phyloP scores from a whole-genome alignment of 2,797 vertebrate genomes.

The Brachyalestes nurse region DNA sequence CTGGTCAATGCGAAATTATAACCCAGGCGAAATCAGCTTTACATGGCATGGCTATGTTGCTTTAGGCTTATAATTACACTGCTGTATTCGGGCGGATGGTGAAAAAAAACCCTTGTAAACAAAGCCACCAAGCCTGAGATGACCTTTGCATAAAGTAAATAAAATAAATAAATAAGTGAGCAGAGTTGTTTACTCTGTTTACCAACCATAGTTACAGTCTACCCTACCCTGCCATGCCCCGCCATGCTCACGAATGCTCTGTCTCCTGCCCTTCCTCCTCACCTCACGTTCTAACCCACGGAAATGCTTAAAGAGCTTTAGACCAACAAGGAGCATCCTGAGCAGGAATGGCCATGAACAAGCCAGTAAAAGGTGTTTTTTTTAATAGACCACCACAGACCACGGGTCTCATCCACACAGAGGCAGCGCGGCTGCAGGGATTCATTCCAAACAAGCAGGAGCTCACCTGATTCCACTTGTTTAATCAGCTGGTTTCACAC shows the following conservation, averaged over 20 bases:
- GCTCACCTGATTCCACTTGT: too few species aligned
- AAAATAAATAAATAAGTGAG: neutral
- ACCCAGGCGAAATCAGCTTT: conserved; percentile 26
- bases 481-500: too few species aligned
- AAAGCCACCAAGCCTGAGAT: neutral
- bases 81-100: neutral
- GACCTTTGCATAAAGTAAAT: conserved; percentile 1
- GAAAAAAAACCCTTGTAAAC: conserved; percentile 12
- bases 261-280: neutral
- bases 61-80: conserved; percentile 10
- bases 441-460: too few species aligned
- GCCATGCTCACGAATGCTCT: neutral
- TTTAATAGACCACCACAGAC: too few species aligned
- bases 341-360: neutral
- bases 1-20: conserved; percentile 33
- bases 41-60: neutral
- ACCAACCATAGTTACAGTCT: neutral
- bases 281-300: conserved; percentile 17
- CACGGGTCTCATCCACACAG: too few species aligned
- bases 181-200: conserved; percentile 1
- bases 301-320: neutral
- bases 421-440: too few species aligned
- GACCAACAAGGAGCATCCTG: conserved; percentile 8
- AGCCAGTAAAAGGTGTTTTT: neutral
- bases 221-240: neutral